A percentile compares a stretch with the other conserved stretches of the same genome.
Conservation (phyloP, 2,888 invertebrate genomes). For the Molorchus minor region DNA sequence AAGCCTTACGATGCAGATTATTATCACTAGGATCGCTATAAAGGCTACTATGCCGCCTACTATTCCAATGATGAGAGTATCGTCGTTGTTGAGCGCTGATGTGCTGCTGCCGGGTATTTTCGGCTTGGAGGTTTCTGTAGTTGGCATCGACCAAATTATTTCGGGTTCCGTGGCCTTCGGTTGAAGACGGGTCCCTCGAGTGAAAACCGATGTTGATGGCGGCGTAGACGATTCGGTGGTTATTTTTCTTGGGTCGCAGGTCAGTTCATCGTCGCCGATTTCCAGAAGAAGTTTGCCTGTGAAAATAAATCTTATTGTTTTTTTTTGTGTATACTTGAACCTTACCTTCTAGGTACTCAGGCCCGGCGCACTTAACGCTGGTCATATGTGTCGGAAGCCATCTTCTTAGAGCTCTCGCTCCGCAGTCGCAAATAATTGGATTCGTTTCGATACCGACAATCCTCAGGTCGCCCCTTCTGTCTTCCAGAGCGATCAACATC, state of each 20-base stretch:
- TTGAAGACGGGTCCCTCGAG: slow-evolving; percentile 62
- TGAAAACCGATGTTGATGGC: slow-evolving; percentile 49
- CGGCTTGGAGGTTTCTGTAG: slow-evolving; percentile 68
- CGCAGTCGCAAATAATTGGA: slow-evolving; percentile 88
- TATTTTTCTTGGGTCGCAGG: slow-evolving; percentile 75
- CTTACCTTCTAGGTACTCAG: slow-evolving; percentile 72
- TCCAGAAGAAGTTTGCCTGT: slow-evolving; percentile 75
- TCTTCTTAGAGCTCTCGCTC: slow-evolving; percentile 78
- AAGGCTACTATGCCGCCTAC: slow-evolving; percentile 93
- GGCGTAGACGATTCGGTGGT: slow-evolving; percentile 61
- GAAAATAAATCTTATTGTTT: slow-evolving; percentile 55
- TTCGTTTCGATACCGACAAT: slow-evolving; percentile 80
- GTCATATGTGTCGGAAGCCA: slow-evolving; percentile 78
- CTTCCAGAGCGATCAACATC: slow-evolving; percentile 81
- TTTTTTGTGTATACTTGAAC: too few relatives aligned
- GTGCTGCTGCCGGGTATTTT: slow-evolving; percentile 69
- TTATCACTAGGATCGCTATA: slow-evolving; percentile 86
- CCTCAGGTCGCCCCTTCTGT: slow-evolving; percentile 77
- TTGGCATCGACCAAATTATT: slow-evolving; percentile 88
- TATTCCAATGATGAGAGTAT: slow-evolving; percentile 93
- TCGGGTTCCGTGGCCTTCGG: slow-evolving; percentile 80
- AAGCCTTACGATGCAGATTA: slow-evolving; percentile 84
- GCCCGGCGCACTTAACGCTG: slow-evolving; percentile 70
- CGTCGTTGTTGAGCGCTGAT: slow-evolving; percentile 80
- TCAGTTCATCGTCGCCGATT: slow-evolving; percentile 82